Evolutionary conservation across 2,113 vertebrate genomes (phyloP).

Genomic region (Peromyscus maniculatus): DNA sequence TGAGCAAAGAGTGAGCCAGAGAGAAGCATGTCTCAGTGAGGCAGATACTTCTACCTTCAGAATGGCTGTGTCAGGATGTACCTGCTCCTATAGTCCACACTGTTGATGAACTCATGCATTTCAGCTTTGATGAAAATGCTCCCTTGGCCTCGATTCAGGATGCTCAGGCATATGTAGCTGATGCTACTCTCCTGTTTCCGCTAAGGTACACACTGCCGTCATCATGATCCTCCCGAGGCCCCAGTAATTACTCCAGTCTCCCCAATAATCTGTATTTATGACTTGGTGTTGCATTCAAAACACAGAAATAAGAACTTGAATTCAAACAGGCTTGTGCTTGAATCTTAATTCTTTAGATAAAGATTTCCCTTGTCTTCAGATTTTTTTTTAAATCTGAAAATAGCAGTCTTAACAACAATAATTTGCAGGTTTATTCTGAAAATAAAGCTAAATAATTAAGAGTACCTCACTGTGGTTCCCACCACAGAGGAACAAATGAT

Average conservation of each 20-base stretch:
- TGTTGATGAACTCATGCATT: not conserved
- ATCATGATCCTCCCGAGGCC: not conserved
- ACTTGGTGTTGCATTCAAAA: not conserved
- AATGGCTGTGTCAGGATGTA: not conserved
- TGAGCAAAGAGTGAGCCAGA: not conserved
- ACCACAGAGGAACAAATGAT: not conserved
- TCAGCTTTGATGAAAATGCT: not conserved
- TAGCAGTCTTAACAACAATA: not conserved
- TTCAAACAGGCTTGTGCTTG: constrained; percentile 24
- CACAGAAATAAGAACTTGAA: not conserved
- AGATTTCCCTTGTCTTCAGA: constrained; percentile 12
- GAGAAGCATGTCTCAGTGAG: not conserved
- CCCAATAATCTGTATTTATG: not conserved
- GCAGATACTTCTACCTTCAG: not conserved
- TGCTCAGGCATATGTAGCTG: not conserved
- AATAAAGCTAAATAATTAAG: not conserved
- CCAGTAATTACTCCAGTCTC: not conserved
- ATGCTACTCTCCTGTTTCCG: not conserved
- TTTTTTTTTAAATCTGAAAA: constrained; percentile 14
- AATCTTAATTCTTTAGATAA: not conserved
- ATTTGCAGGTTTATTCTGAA: not conserved
- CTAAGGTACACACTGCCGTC: not conserved
- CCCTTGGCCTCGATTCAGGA: not conserved
- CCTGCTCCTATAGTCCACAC: not conserved
- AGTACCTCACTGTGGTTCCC: not conserved